Evolutionary conservation across 1,140 invertebrate species (phyloP), one percentile per base, ranked within the genome.

Genomic region (Bilobella aurantiaca): DNA sequence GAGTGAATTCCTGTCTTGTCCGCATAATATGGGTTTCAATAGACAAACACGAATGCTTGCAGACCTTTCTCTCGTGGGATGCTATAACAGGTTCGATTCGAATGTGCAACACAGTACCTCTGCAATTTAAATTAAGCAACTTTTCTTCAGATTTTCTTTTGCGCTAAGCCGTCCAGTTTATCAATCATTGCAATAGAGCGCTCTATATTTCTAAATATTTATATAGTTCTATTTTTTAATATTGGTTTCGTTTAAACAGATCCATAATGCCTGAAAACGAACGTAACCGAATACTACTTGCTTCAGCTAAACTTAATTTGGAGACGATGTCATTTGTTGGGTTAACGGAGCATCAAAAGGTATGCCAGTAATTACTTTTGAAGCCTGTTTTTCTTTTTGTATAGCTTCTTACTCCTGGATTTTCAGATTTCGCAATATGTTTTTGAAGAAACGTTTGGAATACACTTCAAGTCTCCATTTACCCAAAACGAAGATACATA

Each of bases 21-120:
- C 86, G 8, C 86, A 88, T 74, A 99, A 99, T 84, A 80, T 98
- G 73, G 96, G 94, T 16, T 86, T 86, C 72, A 98, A 99, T 80
- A 82, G 96, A 64, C 95, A 98, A 80, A 98, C 96, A 0, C 81
- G 96, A 72, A 99, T 99, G 96, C 77, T 99, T 67, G 91, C 95
- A 34, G 92, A 97, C 82, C 80, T 98, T 67, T 89, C 89, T 62
- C 81, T 96, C 53, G 87, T 98, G 23, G 92, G 93, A 61, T 99
- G 96, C 79, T 98, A 99, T 79, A 93, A 96, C 78, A 86, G 62
- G 70, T 72, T 23, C 25, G 12, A 46, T 29, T 21, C 28, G 23
- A 37, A 56, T 37, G 16, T n/a, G 23, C 8, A 37, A 25, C 18
- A 14, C 14, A 18, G 42, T 62, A n/a, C n/a, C n/a, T n/a, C n/a